phyloP scores from a whole-genome alignment of 2,888 invertebrate species.

The Odontocerum albicorne region DNA sequence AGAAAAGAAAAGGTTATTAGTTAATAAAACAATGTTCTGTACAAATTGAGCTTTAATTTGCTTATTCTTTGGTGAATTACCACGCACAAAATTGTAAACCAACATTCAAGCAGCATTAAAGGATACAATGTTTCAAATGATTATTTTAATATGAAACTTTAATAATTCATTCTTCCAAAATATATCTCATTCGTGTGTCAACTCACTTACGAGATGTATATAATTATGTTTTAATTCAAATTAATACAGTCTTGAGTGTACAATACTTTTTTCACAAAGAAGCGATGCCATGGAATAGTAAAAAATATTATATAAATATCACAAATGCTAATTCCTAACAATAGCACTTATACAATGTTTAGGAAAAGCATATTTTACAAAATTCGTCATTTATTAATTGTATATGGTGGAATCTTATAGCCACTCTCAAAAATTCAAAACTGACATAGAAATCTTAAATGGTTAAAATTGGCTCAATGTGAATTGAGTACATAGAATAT shows the following conservation, averaged over 20 bases:
- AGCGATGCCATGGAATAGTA: conserved; percentile 18
- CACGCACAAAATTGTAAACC: conserved; percentile 19
- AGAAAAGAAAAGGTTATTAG: background rate
- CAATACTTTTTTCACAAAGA: conserved; percentile 5
- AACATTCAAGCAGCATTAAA: conserved; percentile 16
- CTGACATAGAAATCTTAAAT: too few species aligned
- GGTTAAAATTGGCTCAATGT: too few species aligned
- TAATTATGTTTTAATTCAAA: conserved; percentile 9
- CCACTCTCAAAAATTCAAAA: too few species aligned
- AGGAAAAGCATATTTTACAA: too few species aligned
- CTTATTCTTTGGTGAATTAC: conserved; percentile 19
- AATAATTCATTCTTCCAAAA: background rate
- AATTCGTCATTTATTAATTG: too few species aligned
- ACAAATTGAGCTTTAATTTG: conserved; percentile 26
- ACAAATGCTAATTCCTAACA: conserved; percentile 15
- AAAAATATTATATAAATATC: conserved; percentile 20
- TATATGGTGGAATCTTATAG: too few species aligned
- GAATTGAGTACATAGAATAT: too few species aligned
- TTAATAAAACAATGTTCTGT: conserved; percentile 9
- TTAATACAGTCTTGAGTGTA: conserved; percentile 5
- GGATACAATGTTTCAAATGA: too few species aligned
- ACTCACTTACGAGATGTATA: background rate
- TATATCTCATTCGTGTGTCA: background rate
- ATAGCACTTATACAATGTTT: background rate
- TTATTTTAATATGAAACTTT: too few species aligned